phyloP scores from a whole-genome alignment of 2,113 vertebrate genomes.

The Sterna hirundo region DNA sequence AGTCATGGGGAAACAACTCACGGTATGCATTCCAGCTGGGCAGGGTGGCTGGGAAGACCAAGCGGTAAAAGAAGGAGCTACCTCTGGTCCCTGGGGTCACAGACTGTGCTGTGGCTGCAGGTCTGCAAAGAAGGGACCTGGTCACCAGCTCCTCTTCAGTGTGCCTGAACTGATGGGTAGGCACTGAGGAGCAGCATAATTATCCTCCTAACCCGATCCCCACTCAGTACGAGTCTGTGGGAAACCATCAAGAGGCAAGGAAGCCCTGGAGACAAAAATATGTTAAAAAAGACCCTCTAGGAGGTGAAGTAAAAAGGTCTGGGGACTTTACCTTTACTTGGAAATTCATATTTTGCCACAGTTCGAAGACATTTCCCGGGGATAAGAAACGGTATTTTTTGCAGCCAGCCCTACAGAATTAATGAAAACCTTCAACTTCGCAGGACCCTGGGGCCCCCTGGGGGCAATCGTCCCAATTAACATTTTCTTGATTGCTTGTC shows the following conservation, averaged over 20 bases:
- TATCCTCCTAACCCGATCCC: neutral
- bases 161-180: neutral
- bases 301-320: neutral
- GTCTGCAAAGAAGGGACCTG: neutral
- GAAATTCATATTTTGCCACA: conserved; percentile 13
- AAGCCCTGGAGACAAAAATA: neutral
- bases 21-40: accelerated
- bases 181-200: neutral
- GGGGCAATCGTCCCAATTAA: conserved; percentile 50
- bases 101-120: neutral
- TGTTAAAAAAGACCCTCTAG: neutral
- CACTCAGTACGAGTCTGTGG: neutral
- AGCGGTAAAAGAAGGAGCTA: neutral
- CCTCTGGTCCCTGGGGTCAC: neutral
- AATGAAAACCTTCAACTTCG: conserved; percentile 46
- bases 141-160: neutral
- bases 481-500: conserved; percentile 56
- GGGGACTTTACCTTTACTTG: neutral
- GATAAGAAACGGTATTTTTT: neutral
- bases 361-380: neutral
- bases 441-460: neutral
- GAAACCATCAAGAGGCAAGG: neutral
- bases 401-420: neutral
- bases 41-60: neutral
- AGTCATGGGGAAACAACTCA: neutral